Conservation (phyloP, 1,140 invertebrate genomes). For the Parasteatoda tepidariorum region DNA sequence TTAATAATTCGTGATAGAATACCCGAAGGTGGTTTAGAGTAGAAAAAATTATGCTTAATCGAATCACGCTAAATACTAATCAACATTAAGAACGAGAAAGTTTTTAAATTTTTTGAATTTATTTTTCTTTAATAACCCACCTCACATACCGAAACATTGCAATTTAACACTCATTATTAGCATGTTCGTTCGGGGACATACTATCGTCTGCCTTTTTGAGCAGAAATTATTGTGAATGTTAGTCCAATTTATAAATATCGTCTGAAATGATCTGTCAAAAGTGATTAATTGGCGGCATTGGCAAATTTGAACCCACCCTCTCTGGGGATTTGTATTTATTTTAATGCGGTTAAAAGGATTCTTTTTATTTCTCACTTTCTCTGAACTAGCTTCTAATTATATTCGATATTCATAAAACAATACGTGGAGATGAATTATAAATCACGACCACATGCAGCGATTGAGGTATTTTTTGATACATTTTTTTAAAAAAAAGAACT, state of each 20-base stretch:
- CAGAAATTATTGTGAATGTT: neutral
- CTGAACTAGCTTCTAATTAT: neutral
- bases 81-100: neutral
- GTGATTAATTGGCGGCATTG: slow-evolving; percentile 20
- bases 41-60: neutral
- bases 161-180: neutral
- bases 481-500: too few relatives aligned
- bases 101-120: slow-evolving; percentile 36
- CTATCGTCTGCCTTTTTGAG: too few relatives aligned
- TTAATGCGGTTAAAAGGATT: neutral
- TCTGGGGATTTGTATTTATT: neutral
- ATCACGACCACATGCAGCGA: too few relatives aligned
- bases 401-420: too few relatives aligned
- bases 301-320: neutral
- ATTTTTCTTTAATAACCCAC: slow-evolving; percentile 19
- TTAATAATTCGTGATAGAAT: neutral
- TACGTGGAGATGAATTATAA: neutral
- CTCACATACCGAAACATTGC: slow-evolving; percentile 18
- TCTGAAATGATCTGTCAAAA: slow-evolving; percentile 33
- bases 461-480: too few relatives aligned
- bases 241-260: neutral
- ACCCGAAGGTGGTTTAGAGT: neutral
- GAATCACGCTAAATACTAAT: slow-evolving; percentile 35
- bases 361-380: neutral
- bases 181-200: too few relatives aligned